These are phyloP conservation scores for Phataginus tetradactyla DNA, from an alignment of 2,797 vertebrate genomes.

Conservation along the genomic window DNA sequence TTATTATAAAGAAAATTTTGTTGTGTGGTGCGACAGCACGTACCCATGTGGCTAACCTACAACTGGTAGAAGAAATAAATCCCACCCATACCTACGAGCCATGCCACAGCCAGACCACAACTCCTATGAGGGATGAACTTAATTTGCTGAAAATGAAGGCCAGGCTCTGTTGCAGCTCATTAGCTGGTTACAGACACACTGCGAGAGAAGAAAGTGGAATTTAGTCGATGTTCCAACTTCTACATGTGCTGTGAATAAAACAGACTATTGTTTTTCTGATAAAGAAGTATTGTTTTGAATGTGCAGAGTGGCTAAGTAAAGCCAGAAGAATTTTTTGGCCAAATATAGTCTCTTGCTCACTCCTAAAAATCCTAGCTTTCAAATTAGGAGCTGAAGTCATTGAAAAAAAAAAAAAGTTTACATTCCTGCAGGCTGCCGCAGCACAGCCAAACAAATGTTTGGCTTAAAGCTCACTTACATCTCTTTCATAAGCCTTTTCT, in stretches of 20 bases:
- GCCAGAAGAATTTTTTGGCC: slow-evolving; percentile 88
- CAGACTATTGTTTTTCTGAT: slow-evolving; percentile 88
- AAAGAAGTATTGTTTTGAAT: slow-evolving; percentile 88
- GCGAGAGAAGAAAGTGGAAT: slow-evolving; percentile 86
- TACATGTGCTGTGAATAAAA: slow-evolving; percentile 88
- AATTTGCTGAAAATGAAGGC: slow-evolving; percentile 88
- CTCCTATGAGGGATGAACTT: slow-evolving; percentile 85
- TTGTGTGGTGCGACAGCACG: slow-evolving; percentile 87
- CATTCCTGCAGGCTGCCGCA: slow-evolving; percentile 86
- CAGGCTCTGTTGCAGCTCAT: slow-evolving; percentile 84
- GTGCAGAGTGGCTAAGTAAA: slow-evolving; percentile 85
- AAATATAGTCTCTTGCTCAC: slow-evolving; percentile 89
- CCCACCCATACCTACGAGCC: slow-evolving; percentile 86
- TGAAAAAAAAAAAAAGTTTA: slow-evolving; percentile 87
- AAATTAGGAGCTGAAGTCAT: slow-evolving; percentile 87
- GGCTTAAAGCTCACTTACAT: slow-evolving; percentile 84
- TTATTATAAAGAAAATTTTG: slow-evolving; percentile 87
- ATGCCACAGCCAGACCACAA: slow-evolving; percentile 86
- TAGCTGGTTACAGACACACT: slow-evolving; percentile 85
- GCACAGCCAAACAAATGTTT: slow-evolving; percentile 87
- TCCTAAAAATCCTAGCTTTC: slow-evolving; percentile 87
- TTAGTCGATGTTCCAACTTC: slow-evolving; percentile 84
- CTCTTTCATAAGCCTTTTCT: slow-evolving; percentile 84
- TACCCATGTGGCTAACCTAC: slow-evolving; percentile 87
- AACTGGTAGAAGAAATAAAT: slow-evolving; percentile 86